Conservation (phyloP, 2,113 vertebrate species). For the Stomatorhinus ivindoensis region DNA sequence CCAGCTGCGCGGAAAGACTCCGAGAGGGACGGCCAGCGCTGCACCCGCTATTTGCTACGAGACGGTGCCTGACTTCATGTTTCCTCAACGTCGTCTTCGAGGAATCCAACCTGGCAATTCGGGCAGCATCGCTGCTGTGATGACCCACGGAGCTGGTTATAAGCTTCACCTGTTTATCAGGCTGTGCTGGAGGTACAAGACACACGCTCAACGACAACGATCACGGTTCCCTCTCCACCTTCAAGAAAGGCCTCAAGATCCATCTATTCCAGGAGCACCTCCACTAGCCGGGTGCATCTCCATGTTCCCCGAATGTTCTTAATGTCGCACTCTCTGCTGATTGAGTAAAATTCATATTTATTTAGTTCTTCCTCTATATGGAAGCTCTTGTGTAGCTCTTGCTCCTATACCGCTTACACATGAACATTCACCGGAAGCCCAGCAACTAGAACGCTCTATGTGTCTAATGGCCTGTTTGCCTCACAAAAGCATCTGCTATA, state of each 20-base stretch:
- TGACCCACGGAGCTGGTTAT: background rate
- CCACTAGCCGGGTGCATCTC: background rate
- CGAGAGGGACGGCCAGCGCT: background rate
- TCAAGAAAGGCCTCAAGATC: background rate
- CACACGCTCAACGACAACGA: background rate
- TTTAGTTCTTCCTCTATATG: background rate
- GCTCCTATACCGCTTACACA: background rate
- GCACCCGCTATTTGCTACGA: background rate
- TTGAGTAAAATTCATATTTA: background rate
- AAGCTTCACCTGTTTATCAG: background rate
- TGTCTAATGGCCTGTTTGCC: background rate
- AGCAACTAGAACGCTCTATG: background rate
- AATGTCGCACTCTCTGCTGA: background rate
- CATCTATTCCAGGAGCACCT: background rate
- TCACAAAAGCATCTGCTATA: background rate
- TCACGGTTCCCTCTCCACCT: background rate
- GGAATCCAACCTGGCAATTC: background rate
- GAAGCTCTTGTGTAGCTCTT: background rate
- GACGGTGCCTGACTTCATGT: background rate
- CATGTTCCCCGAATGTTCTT: background rate
- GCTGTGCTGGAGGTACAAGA: background rate
- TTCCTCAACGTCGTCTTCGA: background rate
- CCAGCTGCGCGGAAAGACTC: background rate
- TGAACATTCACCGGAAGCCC: background rate
- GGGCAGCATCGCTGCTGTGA: background rate